phyloP scores from a whole-genome alignment of 2,888 invertebrate genomes.

The Athalia cordata region DNA sequence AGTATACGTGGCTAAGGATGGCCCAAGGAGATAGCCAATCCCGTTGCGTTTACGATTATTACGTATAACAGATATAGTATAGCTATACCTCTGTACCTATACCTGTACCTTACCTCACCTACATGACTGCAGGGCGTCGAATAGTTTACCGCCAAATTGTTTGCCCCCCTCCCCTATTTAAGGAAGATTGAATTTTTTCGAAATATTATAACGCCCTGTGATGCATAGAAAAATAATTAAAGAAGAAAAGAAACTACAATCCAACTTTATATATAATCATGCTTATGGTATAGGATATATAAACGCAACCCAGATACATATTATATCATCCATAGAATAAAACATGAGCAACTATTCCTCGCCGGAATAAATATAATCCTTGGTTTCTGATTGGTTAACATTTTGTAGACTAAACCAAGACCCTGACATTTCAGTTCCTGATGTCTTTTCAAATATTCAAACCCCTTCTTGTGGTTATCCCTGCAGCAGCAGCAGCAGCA shows the following conservation, averaged over 20 bases:
- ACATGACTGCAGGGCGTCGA: constrained; percentile 46
- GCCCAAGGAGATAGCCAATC: constrained; percentile 63
- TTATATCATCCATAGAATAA: too few species aligned
- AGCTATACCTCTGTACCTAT: background rate
- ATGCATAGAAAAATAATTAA: constrained; percentile 45
- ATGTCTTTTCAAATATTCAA: constrained; percentile 64
- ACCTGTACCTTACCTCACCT: background rate
- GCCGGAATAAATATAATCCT: background rate
- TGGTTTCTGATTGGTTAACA: constrained; percentile 8
- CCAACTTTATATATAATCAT: background rate
- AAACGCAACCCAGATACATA: too few species aligned
- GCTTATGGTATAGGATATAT: background rate
- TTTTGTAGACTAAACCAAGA: constrained; percentile 6
- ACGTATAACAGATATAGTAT: constrained; percentile 47
- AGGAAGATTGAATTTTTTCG: constrained; percentile 64
- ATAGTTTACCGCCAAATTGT: constrained; percentile 63
- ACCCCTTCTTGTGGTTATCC: constrained; percentile 46
- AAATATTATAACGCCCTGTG: constrained; percentile 20
- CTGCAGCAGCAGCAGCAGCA: background rate
- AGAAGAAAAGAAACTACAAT: too few species aligned
- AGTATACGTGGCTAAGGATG: constrained; percentile 48
- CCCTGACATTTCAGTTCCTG: constrained; percentile 49
- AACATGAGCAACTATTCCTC: too few species aligned
- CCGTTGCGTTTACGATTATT: constrained; percentile 68
- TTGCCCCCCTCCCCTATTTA: constrained; percentile 60